phyloP scores from a whole-genome alignment of 2,888 invertebrate species.

The Syritta pipiens region DNA sequence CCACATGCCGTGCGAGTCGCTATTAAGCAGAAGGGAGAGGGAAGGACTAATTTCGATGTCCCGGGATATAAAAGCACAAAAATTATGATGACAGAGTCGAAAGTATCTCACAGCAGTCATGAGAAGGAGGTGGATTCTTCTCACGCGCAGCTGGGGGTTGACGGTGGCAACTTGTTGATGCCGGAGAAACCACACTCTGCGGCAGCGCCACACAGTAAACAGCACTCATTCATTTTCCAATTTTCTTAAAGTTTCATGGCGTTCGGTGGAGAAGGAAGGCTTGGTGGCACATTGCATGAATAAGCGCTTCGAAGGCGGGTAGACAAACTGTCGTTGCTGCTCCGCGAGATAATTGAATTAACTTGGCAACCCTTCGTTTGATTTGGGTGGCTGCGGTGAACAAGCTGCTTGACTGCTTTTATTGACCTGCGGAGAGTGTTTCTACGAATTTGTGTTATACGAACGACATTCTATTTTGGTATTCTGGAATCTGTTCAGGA shows the following conservation, averaged over 20 bases:
- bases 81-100: constrained; percentile 7
- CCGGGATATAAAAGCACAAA: constrained; percentile 16
- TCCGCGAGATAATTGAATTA: too few relatives aligned
- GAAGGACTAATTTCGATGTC: constrained; percentile 23
- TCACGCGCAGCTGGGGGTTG: not conserved
- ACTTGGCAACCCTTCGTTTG: too few relatives aligned
- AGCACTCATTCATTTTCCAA: constrained; percentile 16
- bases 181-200: not conserved
- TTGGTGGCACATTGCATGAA: too few relatives aligned
- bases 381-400: too few relatives aligned
- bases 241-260: constrained; percentile 30
- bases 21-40: not conserved
- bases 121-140: not conserved
- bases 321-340: too few relatives aligned
- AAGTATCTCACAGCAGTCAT: constrained; percentile 10
- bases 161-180: constrained; percentile 34
- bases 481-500: too few relatives aligned
- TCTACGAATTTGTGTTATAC: too few relatives aligned
- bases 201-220: not conserved
- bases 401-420: too few relatives aligned
- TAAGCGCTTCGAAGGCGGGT: too few relatives aligned
- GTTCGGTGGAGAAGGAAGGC: too few relatives aligned
- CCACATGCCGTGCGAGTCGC: not conserved
- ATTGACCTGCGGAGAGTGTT: too few relatives aligned
- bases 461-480: too few relatives aligned